Percentiles rank a stretch among this genome's conserved stretches.
Conservation (phyloP, 2,113 vertebrate genomes). For the Plectropomus leopardus region DNA sequence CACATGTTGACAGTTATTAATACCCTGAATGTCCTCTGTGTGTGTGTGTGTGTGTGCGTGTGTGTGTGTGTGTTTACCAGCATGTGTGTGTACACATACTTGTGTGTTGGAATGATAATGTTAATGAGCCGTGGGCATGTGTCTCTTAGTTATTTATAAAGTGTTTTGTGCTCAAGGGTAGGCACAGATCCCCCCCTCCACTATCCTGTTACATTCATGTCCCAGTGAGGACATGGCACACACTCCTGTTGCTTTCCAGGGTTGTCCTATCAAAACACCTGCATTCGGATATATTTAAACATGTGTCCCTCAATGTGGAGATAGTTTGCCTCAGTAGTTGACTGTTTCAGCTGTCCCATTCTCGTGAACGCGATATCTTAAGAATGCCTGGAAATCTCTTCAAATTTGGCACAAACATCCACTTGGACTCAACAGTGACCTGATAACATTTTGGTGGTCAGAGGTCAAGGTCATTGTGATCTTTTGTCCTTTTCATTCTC, state of each 20-base stretch:
- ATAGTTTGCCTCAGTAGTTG: neutral
- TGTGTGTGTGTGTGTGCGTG: constrained; percentile 32
- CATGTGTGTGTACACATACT: constrained; percentile 27
- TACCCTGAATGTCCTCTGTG: constrained; percentile 49
- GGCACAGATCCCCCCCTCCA: constrained; percentile 63
- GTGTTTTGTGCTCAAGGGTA: constrained; percentile 83
- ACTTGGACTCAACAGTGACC: no score
- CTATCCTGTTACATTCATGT: constrained; percentile 70
- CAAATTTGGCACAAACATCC: no score
- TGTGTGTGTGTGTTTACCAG: constrained; percentile 25
- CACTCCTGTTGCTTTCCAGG: constrained; percentile 63
- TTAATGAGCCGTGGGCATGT: constrained; percentile 77
- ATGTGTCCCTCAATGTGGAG: neutral
- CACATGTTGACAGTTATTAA: constrained; percentile 72
- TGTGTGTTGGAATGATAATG: constrained; percentile 75
- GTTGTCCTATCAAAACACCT: constrained; percentile 12
- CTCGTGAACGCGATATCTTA: no score
- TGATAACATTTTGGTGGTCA: no score
- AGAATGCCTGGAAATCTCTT: no score
- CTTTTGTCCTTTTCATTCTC: no score
- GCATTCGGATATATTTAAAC: neutral
- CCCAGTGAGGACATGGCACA: constrained; percentile 48
- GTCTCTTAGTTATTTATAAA: constrained; percentile 84
- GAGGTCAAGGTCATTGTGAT: no score
- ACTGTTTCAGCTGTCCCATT: no score